A percentile compares a stretch with the other conserved stretches of the same genome.
Conservation (phyloP, 2,113 vertebrate genomes). For the Notothenia rossii region DNA sequence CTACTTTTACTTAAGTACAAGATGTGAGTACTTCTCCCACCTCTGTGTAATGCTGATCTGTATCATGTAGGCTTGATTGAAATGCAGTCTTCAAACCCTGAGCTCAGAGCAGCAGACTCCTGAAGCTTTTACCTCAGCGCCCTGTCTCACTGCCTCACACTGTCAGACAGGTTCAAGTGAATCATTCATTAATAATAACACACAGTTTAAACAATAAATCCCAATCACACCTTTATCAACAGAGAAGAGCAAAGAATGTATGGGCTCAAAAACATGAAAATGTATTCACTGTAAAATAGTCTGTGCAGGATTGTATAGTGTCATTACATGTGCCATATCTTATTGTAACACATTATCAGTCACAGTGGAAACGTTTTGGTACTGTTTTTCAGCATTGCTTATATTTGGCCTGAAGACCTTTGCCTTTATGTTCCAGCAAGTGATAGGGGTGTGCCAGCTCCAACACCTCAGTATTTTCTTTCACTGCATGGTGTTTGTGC, state of each 20-base stretch:
- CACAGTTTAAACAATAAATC: not conserved
- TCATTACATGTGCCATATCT: not conserved
- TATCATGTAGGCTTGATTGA: no score
- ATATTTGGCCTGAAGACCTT: not conserved
- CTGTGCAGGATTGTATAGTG: not conserved
- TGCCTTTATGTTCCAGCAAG: not conserved
- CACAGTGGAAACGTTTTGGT: not conserved
- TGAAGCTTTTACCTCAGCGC: no score
- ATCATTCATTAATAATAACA: no score
- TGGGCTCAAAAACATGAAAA: not conserved
- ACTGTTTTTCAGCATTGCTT: not conserved
- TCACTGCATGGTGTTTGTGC: not conserved
- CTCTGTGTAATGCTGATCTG: no score
- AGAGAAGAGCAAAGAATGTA: not conserved
- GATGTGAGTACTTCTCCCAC: no score
- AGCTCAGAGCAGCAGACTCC: no score
- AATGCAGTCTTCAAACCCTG: no score
- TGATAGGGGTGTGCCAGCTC: constrained; percentile 1
- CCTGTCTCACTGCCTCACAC: no score
- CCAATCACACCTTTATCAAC: not conserved
- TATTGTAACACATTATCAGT: not conserved
- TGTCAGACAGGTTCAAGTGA: no score
- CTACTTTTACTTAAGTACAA: no score
- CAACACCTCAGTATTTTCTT: not conserved
- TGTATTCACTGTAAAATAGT: not conserved